These are phyloP conservation scores for Heterodera schachtii DNA, from an alignment of 1,140 invertebrate genomes.

Conservation along the genomic window DNA sequence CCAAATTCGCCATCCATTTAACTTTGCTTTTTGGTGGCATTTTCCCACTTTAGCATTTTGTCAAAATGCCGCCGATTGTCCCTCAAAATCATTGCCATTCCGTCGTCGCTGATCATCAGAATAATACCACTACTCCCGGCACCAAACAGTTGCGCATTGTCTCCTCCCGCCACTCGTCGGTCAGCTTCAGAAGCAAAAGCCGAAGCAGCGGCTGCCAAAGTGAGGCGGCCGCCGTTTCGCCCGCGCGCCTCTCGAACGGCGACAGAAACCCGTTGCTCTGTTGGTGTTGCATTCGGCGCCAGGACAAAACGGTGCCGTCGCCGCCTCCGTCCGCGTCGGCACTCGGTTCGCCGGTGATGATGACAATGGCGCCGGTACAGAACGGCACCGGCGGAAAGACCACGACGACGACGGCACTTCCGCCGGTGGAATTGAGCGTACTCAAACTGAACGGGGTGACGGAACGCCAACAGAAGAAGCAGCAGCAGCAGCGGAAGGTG, in stretches of 20 bases:
- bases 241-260: not conserved
- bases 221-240: too few species aligned
- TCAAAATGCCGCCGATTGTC: too few species aligned
- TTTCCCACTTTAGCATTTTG: too few species aligned
- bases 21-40: too few species aligned
- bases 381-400: not conserved
- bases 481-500: not conserved
- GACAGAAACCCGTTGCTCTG: not conserved
- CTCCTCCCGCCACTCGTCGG: not conserved
- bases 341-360: not conserved
- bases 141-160: too few species aligned
- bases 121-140: too few species aligned
- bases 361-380: not conserved
- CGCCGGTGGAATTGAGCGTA: not conserved
- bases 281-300: not conserved
- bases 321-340: not conserved
- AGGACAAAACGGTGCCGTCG: not conserved
- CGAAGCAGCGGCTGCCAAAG: not conserved
- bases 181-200: not conserved
- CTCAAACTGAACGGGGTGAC: not conserved
- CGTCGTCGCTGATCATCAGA: too few species aligned
- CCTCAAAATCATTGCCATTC: too few species aligned
- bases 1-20: too few species aligned
- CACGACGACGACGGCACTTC: not conserved
- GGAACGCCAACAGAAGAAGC: not conserved